These are phyloP conservation scores for Camponotus pennsylvanicus DNA, from an alignment of 1,140 invertebrate species.

Conservation along the genomic window DNA sequence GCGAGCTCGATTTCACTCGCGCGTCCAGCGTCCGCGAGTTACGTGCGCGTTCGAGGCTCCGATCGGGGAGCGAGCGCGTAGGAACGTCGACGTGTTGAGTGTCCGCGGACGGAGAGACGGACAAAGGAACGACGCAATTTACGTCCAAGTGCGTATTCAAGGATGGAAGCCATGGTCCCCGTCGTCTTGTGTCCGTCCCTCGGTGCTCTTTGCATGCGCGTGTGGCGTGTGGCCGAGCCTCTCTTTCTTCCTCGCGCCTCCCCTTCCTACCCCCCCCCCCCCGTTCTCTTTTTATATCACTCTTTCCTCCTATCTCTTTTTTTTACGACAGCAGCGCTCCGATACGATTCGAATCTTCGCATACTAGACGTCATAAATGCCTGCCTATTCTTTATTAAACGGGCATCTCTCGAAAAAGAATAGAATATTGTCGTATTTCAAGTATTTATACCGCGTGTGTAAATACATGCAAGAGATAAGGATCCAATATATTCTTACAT, in stretches of 20 bases:
- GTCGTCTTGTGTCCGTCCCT: constrained; percentile 62
- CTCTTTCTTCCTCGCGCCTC: constrained; percentile 60
- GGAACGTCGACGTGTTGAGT: constrained; percentile 18
- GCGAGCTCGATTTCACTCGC: constrained; percentile 20
- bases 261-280: not conserved
- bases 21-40: constrained; percentile 12
- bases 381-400: not conserved
- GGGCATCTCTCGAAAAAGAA: not conserved
- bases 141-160: constrained; percentile 69
- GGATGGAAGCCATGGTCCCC: constrained; percentile 70
- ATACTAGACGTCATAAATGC: constrained; percentile 21
- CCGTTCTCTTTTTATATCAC: constrained; percentile 52
- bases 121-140: constrained; percentile 72
- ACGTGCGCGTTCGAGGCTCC: constrained; percentile 4
- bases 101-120: constrained; percentile 41
- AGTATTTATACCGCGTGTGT: not conserved
- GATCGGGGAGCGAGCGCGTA: constrained; percentile 12
- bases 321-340: constrained; percentile 41
- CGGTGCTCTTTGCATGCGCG: constrained; percentile 61
- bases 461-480: not conserved
- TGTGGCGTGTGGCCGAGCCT: constrained; percentile 36
- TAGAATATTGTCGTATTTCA: not conserved
- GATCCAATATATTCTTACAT: not conserved
- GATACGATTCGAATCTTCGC: constrained; percentile 59
- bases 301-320: not conserved